Evolutionary conservation across 2,888 invertebrate genomes (phyloP), one percentile per base, ranked within the genome.

Genomic region (Cantharis nigra): DNA sequence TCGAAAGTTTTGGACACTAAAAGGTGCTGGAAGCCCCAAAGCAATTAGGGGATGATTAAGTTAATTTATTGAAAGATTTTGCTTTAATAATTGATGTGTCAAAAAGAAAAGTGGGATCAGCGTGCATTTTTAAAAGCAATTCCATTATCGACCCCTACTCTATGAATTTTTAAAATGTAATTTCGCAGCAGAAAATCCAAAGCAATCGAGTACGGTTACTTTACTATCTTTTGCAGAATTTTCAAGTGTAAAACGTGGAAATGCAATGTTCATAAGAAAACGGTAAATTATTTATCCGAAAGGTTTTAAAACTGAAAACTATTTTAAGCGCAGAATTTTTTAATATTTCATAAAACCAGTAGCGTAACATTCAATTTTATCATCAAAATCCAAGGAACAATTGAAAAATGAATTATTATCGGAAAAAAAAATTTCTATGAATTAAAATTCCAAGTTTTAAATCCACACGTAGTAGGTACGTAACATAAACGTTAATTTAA

Each of bases 161-260:
- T 67, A 77, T 77, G 77, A 77, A 77, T 77, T 77, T 73, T 77
- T 77, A 77, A 77, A 77, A 77, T 77, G 73, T 74, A 77, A 77
- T 77, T 77, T 77, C 74, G 74, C 28, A 74, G 72, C 74, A 65
- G 71, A 77, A 74, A 70, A 69, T 33, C 74, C 63, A 18, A 63
- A 26, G 18, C 23, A 67, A 67, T 67, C 26, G 65, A 67, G 65
- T 67, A 67, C 65, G 65, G 65, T 67, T 67, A 67, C 65, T 67
- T 67, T 67, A 67, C 26, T n/a, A 26, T 26, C 65, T 23, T 67
- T 26, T 67, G 13, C 23, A 67, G 65, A 67, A 67, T 67, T 67
- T 67, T 67, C 23, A 67, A 67, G 65, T 67, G 26, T n/a, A 65
- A 65, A 14, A 65, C 65, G 23, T 65, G 65, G 9, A 65, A 67